Percentiles rank a stretch among this genome's conserved stretches.
Conservation (phyloP, 2,888 invertebrate genomes). For the Lomographa bimaculata region DNA sequence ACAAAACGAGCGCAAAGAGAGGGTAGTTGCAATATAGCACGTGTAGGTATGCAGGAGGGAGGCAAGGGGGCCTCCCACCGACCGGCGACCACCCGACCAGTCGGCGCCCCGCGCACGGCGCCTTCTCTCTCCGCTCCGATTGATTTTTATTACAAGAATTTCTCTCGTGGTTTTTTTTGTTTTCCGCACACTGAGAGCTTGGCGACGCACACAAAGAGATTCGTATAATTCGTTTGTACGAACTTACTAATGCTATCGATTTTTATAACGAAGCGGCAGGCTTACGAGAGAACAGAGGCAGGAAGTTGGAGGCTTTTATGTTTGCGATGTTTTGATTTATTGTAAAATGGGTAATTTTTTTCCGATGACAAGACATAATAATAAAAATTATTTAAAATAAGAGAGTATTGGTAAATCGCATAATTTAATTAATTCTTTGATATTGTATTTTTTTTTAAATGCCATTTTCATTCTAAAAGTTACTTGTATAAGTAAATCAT, state of each 20-base stretch:
- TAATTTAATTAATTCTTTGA: too few species aligned
- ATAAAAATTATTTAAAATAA: too few species aligned
- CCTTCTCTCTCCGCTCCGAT: slow-evolving; percentile 82
- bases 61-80: slow-evolving; percentile 43
- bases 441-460: too few species aligned
- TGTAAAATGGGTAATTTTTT: background rate
- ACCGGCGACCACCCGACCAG: slow-evolving; percentile 62
- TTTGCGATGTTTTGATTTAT: background rate
- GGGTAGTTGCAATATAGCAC: slow-evolving; percentile 66
- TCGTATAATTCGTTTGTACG: slow-evolving; percentile 83
- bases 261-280: slow-evolving; percentile 77
- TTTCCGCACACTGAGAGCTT: slow-evolving; percentile 70
- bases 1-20: slow-evolving; percentile 36
- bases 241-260: slow-evolving; percentile 82
- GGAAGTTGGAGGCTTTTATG: slow-evolving; percentile 34
- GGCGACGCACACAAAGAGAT: slow-evolving; percentile 73
- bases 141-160: slow-evolving; percentile 85
- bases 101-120: slow-evolving; percentile 75
- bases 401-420: too few species aligned
- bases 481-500: too few species aligned
- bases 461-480: too few species aligned
- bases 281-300: slow-evolving; percentile 36
- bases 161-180: slow-evolving; percentile 79
- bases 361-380: too few species aligned
- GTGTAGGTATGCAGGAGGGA: slow-evolving; percentile 58